Evolutionary conservation across 2,888 invertebrate species (phyloP), one percentile per base, ranked within the genome.

Genomic region (Eilema caniola): DNA sequence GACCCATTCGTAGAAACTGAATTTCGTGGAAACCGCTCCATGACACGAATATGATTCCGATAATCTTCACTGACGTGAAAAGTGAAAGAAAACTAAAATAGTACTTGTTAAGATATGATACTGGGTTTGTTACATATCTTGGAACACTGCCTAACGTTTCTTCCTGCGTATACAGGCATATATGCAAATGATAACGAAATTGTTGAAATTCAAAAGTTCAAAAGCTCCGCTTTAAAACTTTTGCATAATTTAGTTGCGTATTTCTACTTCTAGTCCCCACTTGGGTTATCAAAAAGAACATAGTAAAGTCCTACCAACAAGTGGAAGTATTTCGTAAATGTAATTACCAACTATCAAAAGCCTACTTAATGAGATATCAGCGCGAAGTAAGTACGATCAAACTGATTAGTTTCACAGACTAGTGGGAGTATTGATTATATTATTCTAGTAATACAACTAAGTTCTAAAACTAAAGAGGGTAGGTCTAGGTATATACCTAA

Each of bases 381-480:
- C 53, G 53, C n/a, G 20, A n/a, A 53, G n/a, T 53, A n/a, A 53
- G 53, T 53, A 53, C 53, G 53, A 53, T 53, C n/a, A 53, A 53
- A n/a, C 53, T 53, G 53, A 53, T 53, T 53, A 53, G 53, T 53
- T 53, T 10, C 53, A 10, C 53, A n/a, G 53, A 53, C 20, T 53
- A 53, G 53, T n/a, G 53, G 53, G 20, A 53, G 53, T 53, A 53
- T 53, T 53, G 53, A n/a, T 53, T 53, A 53, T n/a, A 53, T 53
- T 53, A 53, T 53, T 47, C n/a, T 73, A 79, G 74, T 81, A n/a
- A n/a, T 53, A 10, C 2, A 10, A n/a, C 10, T 53, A 20, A 20
- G 8, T 53, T 20, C 47, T 47, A 47, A 16, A 16, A 41, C 41
- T 16, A 41, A 16, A 41, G 16, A 41, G 20, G 20, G 47, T 47